Evolutionary conservation across 2,797 vertebrate species (phyloP).

Genomic region (Scolopax rusticola): DNA sequence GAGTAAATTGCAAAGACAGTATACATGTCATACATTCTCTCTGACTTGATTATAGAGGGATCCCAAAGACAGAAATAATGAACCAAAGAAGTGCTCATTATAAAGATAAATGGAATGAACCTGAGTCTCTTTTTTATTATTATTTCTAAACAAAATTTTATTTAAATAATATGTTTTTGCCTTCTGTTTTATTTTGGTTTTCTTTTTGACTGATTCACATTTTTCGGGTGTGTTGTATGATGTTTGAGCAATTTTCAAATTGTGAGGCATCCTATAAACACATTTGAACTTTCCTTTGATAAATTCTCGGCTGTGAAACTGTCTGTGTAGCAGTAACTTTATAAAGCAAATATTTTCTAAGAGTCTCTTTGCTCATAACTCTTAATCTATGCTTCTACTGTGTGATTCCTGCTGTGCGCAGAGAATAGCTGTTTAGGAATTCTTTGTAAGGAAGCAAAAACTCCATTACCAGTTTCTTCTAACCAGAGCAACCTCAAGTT

Average conservation of each 20-base stretch:
- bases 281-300: background rate
- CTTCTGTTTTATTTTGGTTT: background rate
- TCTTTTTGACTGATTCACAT: background rate
- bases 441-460: slow-evolving; percentile 6
- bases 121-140: background rate
- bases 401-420: background rate
- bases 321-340: background rate
- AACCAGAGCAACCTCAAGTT: background rate
- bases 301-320: background rate
- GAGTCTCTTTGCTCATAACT: background rate
- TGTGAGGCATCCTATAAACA: background rate
- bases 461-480: background rate
- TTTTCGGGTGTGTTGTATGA: background rate
- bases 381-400: background rate
- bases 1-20: background rate
- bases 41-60: background rate
- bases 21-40: background rate
- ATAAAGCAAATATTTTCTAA: background rate
- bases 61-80: background rate
- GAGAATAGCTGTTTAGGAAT: background rate
- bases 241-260: background rate
- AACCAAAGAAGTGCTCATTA: background rate
- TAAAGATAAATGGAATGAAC: background rate
- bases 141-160: background rate
- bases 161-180: background rate